A percentile compares a stretch with the other conserved stretches of the same genome.
Conservation (phyloP, 2,888 invertebrate species). For the Ochropleura plecta region DNA sequence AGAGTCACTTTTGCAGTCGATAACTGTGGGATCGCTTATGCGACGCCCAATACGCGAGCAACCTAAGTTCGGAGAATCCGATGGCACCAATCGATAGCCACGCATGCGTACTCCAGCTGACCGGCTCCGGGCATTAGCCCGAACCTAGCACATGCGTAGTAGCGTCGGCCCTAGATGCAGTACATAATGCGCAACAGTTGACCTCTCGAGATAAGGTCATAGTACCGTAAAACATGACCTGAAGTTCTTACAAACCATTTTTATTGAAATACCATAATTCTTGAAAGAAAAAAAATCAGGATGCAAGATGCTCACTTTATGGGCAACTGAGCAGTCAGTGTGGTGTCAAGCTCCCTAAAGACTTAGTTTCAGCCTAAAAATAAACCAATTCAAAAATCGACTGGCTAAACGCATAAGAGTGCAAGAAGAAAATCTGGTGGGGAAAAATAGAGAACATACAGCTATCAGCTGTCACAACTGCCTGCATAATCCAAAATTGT, state of each 20-base stretch:
- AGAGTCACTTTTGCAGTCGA: neutral
- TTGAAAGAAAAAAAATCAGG: too few species aligned
- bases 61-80: slow-evolving; percentile 19
- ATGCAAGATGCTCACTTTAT: too few species aligned
- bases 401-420: too few species aligned
- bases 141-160: slow-evolving; percentile 6
- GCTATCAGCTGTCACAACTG: too few species aligned
- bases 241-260: neutral
- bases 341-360: too few species aligned
- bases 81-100: neutral
- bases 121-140: neutral
- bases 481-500: neutral
- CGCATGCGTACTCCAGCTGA: slow-evolving; percentile 10
- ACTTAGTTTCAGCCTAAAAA: too few species aligned
- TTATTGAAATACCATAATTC: neutral
- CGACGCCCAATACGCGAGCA: neutral
- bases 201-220: slow-evolving; percentile 7
- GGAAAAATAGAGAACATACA: too few species aligned
- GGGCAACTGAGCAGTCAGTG: too few species aligned
- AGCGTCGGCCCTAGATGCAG: neutral
- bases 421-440: too few species aligned
- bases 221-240: neutral
- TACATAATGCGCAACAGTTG: neutral
- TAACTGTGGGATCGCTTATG: neutral
- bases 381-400: too few species aligned